Base-by-base conservation (phyloP, 2,797 vertebrate species). In the Enteromius unitaeniatus region DNA sequence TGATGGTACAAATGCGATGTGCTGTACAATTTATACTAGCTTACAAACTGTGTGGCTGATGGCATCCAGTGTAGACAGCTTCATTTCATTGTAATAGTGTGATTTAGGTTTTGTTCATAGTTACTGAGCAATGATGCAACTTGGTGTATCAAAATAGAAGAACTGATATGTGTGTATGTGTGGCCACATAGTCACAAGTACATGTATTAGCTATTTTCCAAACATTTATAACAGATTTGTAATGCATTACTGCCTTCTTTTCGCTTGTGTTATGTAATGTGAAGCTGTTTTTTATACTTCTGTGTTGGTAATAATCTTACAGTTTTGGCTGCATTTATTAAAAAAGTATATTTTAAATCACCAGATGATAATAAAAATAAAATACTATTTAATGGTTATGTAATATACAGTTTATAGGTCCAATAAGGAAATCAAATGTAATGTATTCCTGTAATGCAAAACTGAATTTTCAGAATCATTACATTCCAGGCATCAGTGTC, bases 51-150 rank as follows among this genome's bases (percentile, higher is more conserved):
- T 19, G n/a, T 37, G 1, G 34, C 58, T 23, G n/a, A 42, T 26
- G 74, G n/a, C 14, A 45, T 40, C 37, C 21, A 74, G 31, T 74
- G 70, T 51, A 74, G 70, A 53, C 17, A 6, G 47, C 10, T 53
- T 53, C 17, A 74, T 6, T n/a, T 74, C 10, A 31, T 17, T 51
- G 21, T 31, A 73, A 51, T 51, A 53, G 2, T 34, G 45, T 1
- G 28, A 21, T 53, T 74, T 51, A 19, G 17, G 28, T 31, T 73
- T 51, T 51, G 70, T 73, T 73, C 19, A 73, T 73, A 47, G 26
- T 21, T 21, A 31, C 17, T 73, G 19, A 13, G 23, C 34, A 68
- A 40, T 68, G 65, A 68, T 68, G 34, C 34, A 68, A 68, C 34
- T 68, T 5, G 0, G 34, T 68, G 65, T 19, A 40, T 34, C 26